These are phyloP conservation scores for Dromas ardeola DNA, from an alignment of 2,113 vertebrate genomes.

Conservation along the genomic window DNA sequence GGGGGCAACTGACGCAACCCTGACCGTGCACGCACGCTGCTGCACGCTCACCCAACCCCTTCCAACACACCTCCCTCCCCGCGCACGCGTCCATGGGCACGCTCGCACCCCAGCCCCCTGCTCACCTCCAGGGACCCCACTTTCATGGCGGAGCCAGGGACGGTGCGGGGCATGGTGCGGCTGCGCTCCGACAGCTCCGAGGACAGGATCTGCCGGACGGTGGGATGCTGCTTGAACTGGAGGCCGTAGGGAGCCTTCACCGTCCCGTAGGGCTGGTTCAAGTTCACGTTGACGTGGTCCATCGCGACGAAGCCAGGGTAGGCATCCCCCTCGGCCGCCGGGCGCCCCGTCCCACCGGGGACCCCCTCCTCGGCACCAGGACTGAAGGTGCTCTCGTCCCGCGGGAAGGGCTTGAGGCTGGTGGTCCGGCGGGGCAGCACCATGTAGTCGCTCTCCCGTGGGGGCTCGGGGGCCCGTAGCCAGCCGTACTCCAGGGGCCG, in stretches of 20 bases:
- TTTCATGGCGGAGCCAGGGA: constrained; percentile 90
- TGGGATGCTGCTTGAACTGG: constrained; percentile 92
- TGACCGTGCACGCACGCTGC: accelerated
- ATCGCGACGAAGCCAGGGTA: constrained; percentile 89
- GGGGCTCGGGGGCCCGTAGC: constrained; percentile 79
- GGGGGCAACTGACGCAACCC: not conserved
- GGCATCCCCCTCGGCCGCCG: constrained; percentile 81
- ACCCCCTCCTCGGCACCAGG: constrained; percentile 83
- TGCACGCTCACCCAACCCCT: not conserved
- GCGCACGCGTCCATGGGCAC: accelerated
- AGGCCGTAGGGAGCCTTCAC: constrained; percentile 90
- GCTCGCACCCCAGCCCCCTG: not conserved
- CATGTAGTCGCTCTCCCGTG: constrained; percentile 94
- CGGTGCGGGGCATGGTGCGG: constrained; percentile 95
- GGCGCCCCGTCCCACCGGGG: constrained; percentile 80
- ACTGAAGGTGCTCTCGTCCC: constrained; percentile 86
- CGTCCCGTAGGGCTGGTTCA: constrained; percentile 92
- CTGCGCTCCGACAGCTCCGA: constrained; percentile 90
- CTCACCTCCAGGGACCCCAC: constrained; percentile 97
- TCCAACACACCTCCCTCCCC: accelerated
- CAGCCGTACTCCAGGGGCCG: constrained; percentile 83
- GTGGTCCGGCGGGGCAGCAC: constrained; percentile 91
- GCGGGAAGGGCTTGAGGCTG: constrained; percentile 87
- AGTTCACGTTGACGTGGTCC: constrained; percentile 87
- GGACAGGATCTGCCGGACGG: constrained; percentile 89